Conservation (phyloP, 1,140 invertebrate species). For the Drosophila auraria region DNA sequence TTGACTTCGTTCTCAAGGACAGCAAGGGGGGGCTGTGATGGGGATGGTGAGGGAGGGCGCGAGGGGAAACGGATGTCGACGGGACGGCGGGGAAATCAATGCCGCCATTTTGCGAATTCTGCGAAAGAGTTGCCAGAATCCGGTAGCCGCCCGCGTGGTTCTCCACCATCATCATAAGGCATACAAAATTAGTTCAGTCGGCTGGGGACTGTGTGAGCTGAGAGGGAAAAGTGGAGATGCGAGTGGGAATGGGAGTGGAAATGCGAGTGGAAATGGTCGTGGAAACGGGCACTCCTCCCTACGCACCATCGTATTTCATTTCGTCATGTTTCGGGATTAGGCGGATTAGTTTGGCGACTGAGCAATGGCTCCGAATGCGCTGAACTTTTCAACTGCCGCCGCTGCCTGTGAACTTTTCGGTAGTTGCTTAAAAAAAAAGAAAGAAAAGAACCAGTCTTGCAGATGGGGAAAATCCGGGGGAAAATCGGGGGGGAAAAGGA, state of each 20-base stretch:
- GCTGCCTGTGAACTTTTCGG: constrained; percentile 69
- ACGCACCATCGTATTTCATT: constrained; percentile 85
- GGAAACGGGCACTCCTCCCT: constrained; percentile 52
- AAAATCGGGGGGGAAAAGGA: constrained; percentile 1
- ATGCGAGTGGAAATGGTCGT: constrained; percentile 9
- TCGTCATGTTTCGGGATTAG: constrained; percentile 85
- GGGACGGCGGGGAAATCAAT: constrained; percentile 69
- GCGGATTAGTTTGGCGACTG: constrained; percentile 81
- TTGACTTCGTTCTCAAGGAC: constrained; percentile 71
- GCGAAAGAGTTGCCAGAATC: constrained; percentile 73
- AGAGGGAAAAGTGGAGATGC: constrained; percentile 13
- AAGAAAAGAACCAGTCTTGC: constrained; percentile 1
- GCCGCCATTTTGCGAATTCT: constrained; percentile 81
- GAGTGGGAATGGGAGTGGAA: constrained; percentile 16
- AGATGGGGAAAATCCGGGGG: constrained; percentile 39
- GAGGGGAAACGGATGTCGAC: neutral
- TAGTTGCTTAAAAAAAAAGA: constrained; percentile 46
- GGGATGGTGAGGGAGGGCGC: neutral
- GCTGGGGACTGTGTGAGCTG: constrained; percentile 24
- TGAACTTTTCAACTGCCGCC: constrained; percentile 61
- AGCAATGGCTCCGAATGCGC: constrained; percentile 76
- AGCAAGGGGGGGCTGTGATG: neutral
- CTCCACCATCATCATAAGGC: constrained; percentile 67
- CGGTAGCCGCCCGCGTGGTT: constrained; percentile 36
- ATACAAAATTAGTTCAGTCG: constrained; percentile 78